Evolutionary conservation across 1,140 invertebrate genomes (phyloP).

Genomic region (Drosophila aff.): DNA sequence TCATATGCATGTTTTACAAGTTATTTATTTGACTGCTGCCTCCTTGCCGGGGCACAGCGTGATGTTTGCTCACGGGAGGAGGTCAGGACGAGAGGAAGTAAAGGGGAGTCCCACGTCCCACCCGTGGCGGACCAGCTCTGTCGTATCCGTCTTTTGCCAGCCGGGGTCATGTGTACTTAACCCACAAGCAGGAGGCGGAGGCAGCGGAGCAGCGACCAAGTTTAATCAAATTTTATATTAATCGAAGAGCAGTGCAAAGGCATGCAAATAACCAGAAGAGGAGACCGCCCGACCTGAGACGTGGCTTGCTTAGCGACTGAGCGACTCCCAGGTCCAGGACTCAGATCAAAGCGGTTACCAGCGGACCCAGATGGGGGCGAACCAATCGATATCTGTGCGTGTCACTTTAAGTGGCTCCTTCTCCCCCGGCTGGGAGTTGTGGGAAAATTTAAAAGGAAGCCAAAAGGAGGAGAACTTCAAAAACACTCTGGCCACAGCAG

Average conservation of each 20-base stretch:
- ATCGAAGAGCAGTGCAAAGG: slow-evolving; percentile 81
- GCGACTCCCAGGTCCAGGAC: slow-evolving; percentile 1
- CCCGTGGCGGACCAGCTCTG: slow-evolving; percentile 31
- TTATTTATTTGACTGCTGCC: slow-evolving; percentile 77
- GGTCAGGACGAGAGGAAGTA: not conserved
- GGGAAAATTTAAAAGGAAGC: slow-evolving; percentile 51
- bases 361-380: slow-evolving; percentile 3
- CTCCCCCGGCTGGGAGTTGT: not conserved
- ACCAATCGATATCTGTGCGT: slow-evolving; percentile 53
- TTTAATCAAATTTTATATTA: slow-evolving; percentile 84
- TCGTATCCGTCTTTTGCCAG: slow-evolving; percentile 52
- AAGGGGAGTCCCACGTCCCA: slow-evolving; percentile 18
- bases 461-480: slow-evolving; percentile 51
- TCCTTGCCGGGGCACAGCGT: slow-evolving; percentile 26
- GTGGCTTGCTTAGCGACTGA: slow-evolving; percentile 39
- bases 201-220: slow-evolving; percentile 60
- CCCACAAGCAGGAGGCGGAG: slow-evolving; percentile 47
- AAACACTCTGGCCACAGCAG: slow-evolving; percentile 51
- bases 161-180: slow-evolving; percentile 79
- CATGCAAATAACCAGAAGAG: slow-evolving; percentile 77
- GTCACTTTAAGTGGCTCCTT: slow-evolving; percentile 53
- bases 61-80: slow-evolving; percentile 13
- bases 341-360: slow-evolving; percentile 51
- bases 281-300: slow-evolving; percentile 41
- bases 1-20: slow-evolving; percentile 84